Base-by-base conservation (phyloP, 2,888 invertebrate species). In the Vannuccia rotundouncinata region DNA sequence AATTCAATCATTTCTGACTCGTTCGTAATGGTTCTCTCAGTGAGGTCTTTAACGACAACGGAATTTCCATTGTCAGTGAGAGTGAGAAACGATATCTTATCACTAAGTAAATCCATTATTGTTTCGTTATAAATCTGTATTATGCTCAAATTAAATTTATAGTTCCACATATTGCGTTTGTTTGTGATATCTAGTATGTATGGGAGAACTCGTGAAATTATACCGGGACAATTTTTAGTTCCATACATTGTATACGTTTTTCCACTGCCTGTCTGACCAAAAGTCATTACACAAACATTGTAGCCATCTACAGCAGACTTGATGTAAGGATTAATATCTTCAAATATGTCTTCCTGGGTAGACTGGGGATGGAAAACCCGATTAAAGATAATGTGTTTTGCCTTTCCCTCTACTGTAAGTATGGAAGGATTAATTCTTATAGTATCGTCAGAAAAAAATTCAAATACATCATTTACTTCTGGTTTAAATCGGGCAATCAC, bases 251-350 rank as follows among this genome's bases (percentile, higher is more conserved):
- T 78, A 25, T 60, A 78, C 2, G 78, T 78, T 60, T 78, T 78
- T 5, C 78, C 78, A 78, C 60, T 78, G 45, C 78, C 78, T 27
- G 78, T 60, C 66, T 78, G 78, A 2, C 78, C 78, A 60, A 60
- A 78, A 59, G 78, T 78, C 29, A 78, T 59, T 29, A 78, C 25
- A 78, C 66, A 60, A 1, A 78, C 78, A 29, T 78, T 78, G 29
- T 78, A 78, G 22, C 78, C 78, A 25, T 78, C 78, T 17, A 78
- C 60, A 28, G 29, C 59, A 22, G 78, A 78, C 59, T 25, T 78
- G 22, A 78, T 78, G n/a, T 60, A 60, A 29, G 59, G 78, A 13
- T 29, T 29, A 25, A 78, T 60, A 59, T 78, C 78, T 1, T 59
- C 25, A 66, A 78, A 78, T 1, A 78, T 28, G 13, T 78, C 78